Evolutionary conservation across 2,113 vertebrate species (phyloP).

Genomic region (Lutjanus erythropterus): DNA sequence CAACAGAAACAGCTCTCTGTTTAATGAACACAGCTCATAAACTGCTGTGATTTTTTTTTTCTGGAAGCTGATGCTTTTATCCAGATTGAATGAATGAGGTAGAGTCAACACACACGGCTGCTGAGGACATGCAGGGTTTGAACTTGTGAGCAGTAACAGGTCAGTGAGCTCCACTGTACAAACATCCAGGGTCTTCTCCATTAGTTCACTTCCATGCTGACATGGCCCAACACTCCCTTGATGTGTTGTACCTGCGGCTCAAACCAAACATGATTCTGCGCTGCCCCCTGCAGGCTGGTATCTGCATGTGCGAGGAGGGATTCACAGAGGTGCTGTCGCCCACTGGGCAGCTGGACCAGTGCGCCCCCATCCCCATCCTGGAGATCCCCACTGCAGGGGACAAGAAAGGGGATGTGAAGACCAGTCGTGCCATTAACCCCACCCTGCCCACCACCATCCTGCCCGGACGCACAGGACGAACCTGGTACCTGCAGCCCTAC

Average conservation of each 20-base stretch:
- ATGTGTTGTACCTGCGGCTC: neutral
- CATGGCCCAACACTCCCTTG: neutral
- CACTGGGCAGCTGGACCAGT: constrained; percentile 91
- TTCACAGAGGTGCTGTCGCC: constrained; percentile 95
- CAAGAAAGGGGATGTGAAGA: constrained; percentile 95
- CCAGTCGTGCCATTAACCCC: constrained; percentile 94
- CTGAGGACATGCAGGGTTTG: neutral
- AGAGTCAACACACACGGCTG: neutral
- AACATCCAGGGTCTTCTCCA: no score
- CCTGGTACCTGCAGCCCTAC: constrained; percentile 98
- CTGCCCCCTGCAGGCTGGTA: constrained; percentile 87
- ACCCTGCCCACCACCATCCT: constrained; percentile 88
- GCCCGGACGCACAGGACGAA: constrained; percentile 89
- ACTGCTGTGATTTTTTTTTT: constrained; percentile 1
- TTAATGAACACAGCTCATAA: neutral
- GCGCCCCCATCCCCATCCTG: constrained; percentile 93
- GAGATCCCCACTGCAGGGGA: constrained; percentile 92
- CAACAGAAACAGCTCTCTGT: neutral
- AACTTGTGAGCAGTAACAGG: neutral
- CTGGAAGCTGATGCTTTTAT: constrained; percentile 39
- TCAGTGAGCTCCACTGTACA: no score
- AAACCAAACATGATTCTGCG: constrained; percentile 14
- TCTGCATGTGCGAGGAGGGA: constrained; percentile 93
- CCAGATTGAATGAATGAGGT: constrained; percentile 26
- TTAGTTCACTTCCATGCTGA: neutral